Conservation (phyloP, 2,113 vertebrate species). For the Istiophorus platypterus region DNA sequence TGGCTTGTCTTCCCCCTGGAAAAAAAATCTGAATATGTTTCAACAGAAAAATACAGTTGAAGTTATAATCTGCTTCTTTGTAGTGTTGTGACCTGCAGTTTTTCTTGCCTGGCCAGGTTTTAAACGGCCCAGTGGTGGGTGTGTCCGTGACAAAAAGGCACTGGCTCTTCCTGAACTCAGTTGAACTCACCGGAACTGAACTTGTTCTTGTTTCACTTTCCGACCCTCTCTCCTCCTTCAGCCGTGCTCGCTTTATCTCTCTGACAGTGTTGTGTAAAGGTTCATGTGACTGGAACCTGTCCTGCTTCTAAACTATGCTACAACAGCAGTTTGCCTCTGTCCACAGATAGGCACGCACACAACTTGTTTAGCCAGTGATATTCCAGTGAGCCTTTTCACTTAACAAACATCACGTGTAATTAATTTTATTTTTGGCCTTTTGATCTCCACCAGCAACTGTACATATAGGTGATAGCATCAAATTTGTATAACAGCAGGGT, state of each 20-base stretch:
- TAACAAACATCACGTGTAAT: slow-evolving; percentile 33
- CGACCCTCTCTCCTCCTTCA: slow-evolving; percentile 34
- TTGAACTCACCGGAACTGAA: slow-evolving; percentile 63
- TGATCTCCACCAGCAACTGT: slow-evolving; percentile 38
- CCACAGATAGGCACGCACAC: slow-evolving; percentile 22
- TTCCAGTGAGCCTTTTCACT: slow-evolving; percentile 26
- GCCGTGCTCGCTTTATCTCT: slow-evolving; percentile 20
- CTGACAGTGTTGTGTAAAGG: slow-evolving; percentile 31
- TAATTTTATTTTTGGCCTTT: slow-evolving; percentile 33
- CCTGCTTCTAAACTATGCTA: slow-evolving; percentile 29
- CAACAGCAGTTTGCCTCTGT: slow-evolving; percentile 16
- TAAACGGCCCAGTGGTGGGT: slow-evolving; percentile 64
- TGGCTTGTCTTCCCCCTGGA: not conserved
- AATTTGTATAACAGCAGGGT: slow-evolving; percentile 18
- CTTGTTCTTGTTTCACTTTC: slow-evolving; percentile 49
- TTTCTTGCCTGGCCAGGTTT: slow-evolving; percentile 81
- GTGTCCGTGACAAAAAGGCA: slow-evolving; percentile 56
- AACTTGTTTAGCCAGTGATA: slow-evolving; percentile 3
- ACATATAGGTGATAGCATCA: slow-evolving; percentile 37
- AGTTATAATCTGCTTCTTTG: slow-evolving; percentile 39
- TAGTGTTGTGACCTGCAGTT: slow-evolving; percentile 70
- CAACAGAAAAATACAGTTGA: slow-evolving; percentile 19
- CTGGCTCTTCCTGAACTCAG: slow-evolving; percentile 53
- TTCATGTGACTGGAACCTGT: slow-evolving; percentile 34
- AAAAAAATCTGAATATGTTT: slow-evolving; percentile 34